Conservation (phyloP, 2,113 vertebrate species). For the Platysternon megacephalum region DNA sequence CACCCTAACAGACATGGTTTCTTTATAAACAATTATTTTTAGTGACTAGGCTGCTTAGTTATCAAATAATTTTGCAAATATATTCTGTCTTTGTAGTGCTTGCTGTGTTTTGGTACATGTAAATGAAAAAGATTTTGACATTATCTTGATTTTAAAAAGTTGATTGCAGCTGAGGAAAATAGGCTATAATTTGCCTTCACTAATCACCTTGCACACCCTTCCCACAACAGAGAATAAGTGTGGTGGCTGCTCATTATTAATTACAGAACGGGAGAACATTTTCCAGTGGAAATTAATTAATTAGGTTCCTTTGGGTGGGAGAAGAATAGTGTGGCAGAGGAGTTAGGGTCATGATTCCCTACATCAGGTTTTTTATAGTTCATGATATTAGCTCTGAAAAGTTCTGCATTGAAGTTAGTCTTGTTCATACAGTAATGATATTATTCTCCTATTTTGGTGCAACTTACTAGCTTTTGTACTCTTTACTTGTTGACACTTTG, state of each 20-base stretch:
- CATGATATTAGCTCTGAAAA: constrained; percentile 68
- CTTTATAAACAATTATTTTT: background rate
- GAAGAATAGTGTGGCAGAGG: constrained; percentile 47
- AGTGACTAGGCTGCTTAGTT: background rate
- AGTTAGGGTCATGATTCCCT: constrained; percentile 66
- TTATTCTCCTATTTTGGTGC: background rate
- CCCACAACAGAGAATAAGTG: background rate
- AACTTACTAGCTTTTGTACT: constrained; percentile 18
- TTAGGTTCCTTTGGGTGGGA: constrained; percentile 55
- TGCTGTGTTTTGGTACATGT: background rate
- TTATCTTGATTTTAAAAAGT: constrained; percentile 7
- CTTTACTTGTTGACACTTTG: constrained; percentile 6
- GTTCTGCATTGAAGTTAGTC: constrained; percentile 41
- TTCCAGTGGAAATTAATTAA: constrained; percentile 71
- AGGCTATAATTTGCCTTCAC: constrained; percentile 42
- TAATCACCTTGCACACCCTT: constrained; percentile 44
- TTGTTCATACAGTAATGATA: constrained; percentile 25
- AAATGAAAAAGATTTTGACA: background rate
- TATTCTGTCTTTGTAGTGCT: background rate
- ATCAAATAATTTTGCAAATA: background rate
- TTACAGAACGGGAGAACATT: constrained; percentile 64
- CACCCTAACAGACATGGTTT: background rate
- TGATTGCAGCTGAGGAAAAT: background rate
- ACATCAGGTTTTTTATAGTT: constrained; percentile 33
- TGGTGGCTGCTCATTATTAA: constrained; percentile 60